Percentiles rank a stretch among this genome's conserved stretches.
These are phyloP conservation scores for Serranus cabrilla DNA, from an alignment of 2,797 vertebrate genomes.

Conservation along the genomic window DNA sequence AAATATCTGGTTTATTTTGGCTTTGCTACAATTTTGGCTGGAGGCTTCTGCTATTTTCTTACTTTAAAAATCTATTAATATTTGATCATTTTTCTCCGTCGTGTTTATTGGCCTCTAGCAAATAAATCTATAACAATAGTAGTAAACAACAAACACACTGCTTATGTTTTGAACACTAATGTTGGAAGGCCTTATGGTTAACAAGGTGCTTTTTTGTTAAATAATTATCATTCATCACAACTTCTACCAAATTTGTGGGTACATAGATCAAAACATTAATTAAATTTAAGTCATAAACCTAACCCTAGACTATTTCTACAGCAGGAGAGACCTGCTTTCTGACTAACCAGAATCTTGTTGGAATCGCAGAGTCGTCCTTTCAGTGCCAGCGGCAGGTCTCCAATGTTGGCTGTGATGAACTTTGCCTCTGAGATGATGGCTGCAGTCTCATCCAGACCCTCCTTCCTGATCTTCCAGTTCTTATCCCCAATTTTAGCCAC, in stretches of 20 bases:
- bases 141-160: too few relatives aligned
- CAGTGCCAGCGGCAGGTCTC: conserved; percentile 93
- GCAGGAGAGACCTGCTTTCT: not conserved
- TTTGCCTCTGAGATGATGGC: conserved; percentile 96
- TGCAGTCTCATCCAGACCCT: conserved; percentile 94
- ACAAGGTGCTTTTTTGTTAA: too few relatives aligned
- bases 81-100: not conserved
- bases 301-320: too few relatives aligned
- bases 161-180: too few relatives aligned
- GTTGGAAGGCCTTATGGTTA: too few relatives aligned
- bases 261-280: too few relatives aligned
- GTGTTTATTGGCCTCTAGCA: too few relatives aligned
- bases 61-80: not conserved
- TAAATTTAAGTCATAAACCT: too few relatives aligned
- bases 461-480: conserved; percentile 99
- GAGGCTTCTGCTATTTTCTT: not conserved
- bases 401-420: conserved; percentile 93
- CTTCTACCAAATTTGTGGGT: too few relatives aligned
- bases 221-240: too few relatives aligned
- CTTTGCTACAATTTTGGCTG: too few relatives aligned
- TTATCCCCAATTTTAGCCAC: conserved; percentile 96
- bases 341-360: conserved; percentile 96
- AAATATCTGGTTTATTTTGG: not conserved
- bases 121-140: too few relatives aligned
- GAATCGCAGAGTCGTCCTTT: conserved; percentile 95